Evolutionary conservation across 2,888 invertebrate species (phyloP).

Genomic region (Stegophylla sp.): DNA sequence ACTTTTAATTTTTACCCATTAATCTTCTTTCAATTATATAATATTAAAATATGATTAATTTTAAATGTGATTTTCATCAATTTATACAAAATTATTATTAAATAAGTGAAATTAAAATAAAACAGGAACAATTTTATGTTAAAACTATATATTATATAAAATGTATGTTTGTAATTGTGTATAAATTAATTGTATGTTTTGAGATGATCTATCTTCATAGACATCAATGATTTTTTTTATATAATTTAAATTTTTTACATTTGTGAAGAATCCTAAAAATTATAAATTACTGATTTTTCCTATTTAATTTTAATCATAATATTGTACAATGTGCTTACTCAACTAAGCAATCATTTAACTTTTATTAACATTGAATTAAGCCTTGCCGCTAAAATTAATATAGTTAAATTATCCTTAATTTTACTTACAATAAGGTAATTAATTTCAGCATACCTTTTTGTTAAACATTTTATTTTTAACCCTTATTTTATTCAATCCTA

Average conservation of each 20-base stretch:
- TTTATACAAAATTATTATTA: neutral
- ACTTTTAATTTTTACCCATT: neutral
- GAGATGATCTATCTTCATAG: neutral
- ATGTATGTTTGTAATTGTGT: neutral
- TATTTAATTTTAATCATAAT: conserved; percentile 2
- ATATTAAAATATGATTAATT: conserved; percentile 2
- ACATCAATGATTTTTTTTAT: neutral
- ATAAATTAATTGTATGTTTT: neutral
- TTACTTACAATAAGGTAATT: neutral
- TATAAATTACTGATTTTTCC: neutral
- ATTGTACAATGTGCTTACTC: conserved; percentile 13
- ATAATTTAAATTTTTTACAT: neutral
- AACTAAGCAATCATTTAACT: neutral
- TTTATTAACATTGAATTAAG: neutral
- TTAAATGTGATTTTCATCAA: neutral
- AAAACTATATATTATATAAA: neutral
- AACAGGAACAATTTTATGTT: neutral
- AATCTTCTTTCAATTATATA: neutral
- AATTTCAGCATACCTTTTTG: neutral
- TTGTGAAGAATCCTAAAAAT: neutral
- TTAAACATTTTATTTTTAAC: conserved; percentile 4
- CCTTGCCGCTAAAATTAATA: neutral
- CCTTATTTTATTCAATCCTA: conserved; percentile 14
- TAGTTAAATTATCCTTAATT: neutral
- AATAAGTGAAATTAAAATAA: conserved; percentile 21